A percentile compares a stretch with the other conserved stretches of the same genome.
Evolutionary conservation across 2,888 invertebrate genomes (phyloP).

Genomic region (Chironomus riparius): DNA sequence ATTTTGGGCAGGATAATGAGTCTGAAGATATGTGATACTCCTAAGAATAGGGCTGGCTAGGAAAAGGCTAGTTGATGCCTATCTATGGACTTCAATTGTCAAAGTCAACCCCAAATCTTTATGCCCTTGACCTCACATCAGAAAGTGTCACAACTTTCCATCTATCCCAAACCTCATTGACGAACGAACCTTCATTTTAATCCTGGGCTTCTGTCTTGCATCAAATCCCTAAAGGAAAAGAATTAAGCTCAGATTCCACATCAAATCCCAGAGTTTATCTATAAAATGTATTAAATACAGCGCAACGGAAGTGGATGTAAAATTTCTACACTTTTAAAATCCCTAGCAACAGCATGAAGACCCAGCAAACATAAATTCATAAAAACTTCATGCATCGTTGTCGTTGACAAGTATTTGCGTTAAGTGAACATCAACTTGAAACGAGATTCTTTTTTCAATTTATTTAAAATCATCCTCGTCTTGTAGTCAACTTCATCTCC

Average conservation of each 20-base stretch:
- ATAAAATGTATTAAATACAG: neutral
- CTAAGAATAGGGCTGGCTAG: too few relatives aligned
- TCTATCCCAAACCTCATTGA: too few relatives aligned
- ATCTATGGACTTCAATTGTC: too few relatives aligned
- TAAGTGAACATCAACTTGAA: neutral
- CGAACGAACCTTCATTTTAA: too few relatives aligned
- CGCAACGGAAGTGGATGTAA: neutral
- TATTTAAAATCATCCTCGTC: slow-evolving; percentile 18
- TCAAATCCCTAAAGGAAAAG: neutral
- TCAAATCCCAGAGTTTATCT: neutral
- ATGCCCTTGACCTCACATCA: too few relatives aligned
- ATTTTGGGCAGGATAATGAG: too few relatives aligned
- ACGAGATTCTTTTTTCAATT: slow-evolving; percentile 6
- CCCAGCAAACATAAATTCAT: neutral
- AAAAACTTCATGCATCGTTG: slow-evolving; percentile 5
- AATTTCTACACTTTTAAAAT: neutral
- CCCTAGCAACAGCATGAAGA: neutral
- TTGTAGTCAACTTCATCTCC: neutral
- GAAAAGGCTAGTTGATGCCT: too few relatives aligned
- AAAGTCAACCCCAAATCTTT: too few relatives aligned
- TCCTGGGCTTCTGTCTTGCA: neutral
- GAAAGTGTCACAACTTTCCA: too few relatives aligned
- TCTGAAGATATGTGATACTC: too few relatives aligned
- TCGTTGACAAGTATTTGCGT: neutral
- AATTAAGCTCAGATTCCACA: neutral